Base-by-base conservation (phyloP, 2,797 vertebrate species). In the Paguma larvata region DNA sequence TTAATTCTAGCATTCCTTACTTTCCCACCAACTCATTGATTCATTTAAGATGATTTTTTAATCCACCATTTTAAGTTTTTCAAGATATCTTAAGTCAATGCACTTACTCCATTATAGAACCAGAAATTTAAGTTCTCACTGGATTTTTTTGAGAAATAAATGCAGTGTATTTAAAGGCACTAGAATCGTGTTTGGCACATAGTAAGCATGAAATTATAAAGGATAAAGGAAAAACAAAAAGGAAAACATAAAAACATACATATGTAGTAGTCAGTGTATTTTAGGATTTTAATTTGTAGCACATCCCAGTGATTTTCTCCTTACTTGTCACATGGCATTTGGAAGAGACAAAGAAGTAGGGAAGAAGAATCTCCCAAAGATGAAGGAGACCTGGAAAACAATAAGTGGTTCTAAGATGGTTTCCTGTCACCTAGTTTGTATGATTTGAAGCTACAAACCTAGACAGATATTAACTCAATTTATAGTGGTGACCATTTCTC, bases 81-180 rank as follows among this genome's bases (percentile, higher is more conserved):
- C 51, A 16, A 62, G 12, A 1, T 77, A 84, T 94, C 82, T 93
- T 82, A 89, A 78, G 62, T 41, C 78, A 89, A 34, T 15, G 7
- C 62, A 59, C 38, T 12, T 53, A n/a, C 16, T 4, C 78, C 11
- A 21, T 89, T 51, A 38, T 2, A 68, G 46, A 83, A 41, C 19
- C 19, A 77, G 25, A 93, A 77, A 78, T 72, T 83, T 87, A 91
- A 77, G 51, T 87, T 48, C 32, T 93, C 15, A 38, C 2, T 53
- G 44, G 19, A 30, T 70, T 87, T 19, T 59, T 93, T 34, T 79
- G 53, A 95, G 75, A 87, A 77, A 59, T 56, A 91, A 95, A 91
- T 48, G 13, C 75, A 16, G 23, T 44, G 16, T 75, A 30, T 83
- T 93, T 65, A 86, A 62, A 95, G 44, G 18, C n/a, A 89, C 16